Evolutionary conservation across 92 coral and sea anemone species (phyloP), one percentile per base, ranked within the genome.

Genomic region (Palythoa grandiflora): DNA sequence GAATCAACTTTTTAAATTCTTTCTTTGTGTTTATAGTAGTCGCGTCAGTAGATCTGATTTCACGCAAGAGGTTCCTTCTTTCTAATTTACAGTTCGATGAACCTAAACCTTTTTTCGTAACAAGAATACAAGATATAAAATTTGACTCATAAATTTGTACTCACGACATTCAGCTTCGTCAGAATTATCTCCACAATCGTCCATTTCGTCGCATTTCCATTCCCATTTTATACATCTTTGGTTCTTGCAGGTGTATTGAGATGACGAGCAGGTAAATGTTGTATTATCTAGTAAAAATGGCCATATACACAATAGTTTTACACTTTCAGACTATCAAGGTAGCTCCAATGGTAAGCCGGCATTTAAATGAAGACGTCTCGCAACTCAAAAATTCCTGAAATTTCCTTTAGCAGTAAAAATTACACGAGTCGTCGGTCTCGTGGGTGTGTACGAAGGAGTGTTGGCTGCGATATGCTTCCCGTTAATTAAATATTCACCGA

Each of bases 181-280:
- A 19, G 86, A 81, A 47, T 81, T 81, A 81, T 81, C 86, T 48
- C 86, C 86, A 48, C 86, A 81, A 66, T 81, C 86, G 75, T 81
- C 86, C 74, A 66, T 66, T 38, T 81, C 86, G 86, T 81, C 86
- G 86, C 86, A 81, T 66, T 47, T 65, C 75, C 75, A 81, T 47
- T 20, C 15, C 86, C 36, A 13, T 13, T 44, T 44, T 19, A 81
- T 65, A 66, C 86, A 81, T 47, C 74, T 19, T 81, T 65, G 61
- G 71, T 81, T 81, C 75, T 81, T 81, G 16, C 86, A 81, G 75
- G 86, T 81, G 86, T 39, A 81, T 20, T 81, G 75, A 9, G 86
- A 66, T 4, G 86, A 5, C 9, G 38, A 15, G n/a, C 86, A 81
- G 74, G 75, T 81, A 66, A 47, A 81, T 52, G 38, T 71, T 47